Evolutionary conservation across 2,797 vertebrate genomes (phyloP), one percentile per base, ranked within the genome.

Genomic region (Sylvia borin): DNA sequence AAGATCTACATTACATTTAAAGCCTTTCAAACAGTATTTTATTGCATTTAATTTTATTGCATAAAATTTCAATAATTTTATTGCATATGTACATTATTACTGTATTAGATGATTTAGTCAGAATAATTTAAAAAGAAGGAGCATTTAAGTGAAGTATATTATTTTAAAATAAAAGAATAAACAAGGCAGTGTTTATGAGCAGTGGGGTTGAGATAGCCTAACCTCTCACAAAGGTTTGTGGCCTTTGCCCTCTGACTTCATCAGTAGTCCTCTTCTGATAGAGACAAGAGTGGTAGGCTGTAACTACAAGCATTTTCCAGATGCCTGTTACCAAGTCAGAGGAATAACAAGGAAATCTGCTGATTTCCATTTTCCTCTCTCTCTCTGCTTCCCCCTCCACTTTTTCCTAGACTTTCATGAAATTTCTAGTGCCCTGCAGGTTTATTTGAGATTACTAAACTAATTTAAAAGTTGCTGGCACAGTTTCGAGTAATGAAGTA

Each of bases 51-150:
- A 57, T 92, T 85, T 68, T 82, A 45, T 87, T 71, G 14, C 20
- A 53, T 71, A 34, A 34, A 34, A 34, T 90, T 88, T 86, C 53
- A 60, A 25, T 80, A 22, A 34, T 93, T 85, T 75, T 79, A 45
- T 83, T 71, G 10, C 20, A 50, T 72, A 26, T 24, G 26, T 36
- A 12, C 16, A 26, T 26, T 58, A 36, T 58, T 58, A 34, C 9
- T 51, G 3, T 38, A 31, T 65, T 51, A 66, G 29, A 31, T 62
- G 2, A 45, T 92, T 71, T 24, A 78, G 18, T 88, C 74, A 24
- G 13, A 61, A 21, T 53, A 80, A 76, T 43, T 10, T 3, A 50
- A 65, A 72, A 81, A 78, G 22, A 22, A 77, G 20, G 18, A 38
- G 3, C 19, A 48, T 31, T 66, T 21, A 60, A 73, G 17, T 47